Base-by-base conservation (phyloP, 2,888 invertebrate genomes). In the Tachina grossa region DNA sequence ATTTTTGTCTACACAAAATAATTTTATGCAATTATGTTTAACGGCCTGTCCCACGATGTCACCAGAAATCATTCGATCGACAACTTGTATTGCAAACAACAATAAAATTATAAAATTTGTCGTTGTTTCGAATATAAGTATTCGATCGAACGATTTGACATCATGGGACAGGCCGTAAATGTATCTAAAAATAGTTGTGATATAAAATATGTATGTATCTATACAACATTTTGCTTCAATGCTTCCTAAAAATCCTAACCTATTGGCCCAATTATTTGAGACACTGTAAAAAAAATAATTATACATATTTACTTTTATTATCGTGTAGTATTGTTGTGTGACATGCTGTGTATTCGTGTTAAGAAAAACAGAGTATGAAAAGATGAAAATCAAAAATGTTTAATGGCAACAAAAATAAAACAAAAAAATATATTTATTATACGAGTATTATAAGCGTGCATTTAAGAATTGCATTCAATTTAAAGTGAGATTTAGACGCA, bases 251-350 rank as follows among this genome's bases (percentile, higher is more conserved):
- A 49, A 8, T 47, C 31, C 47, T 66, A 16, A n/a, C 8, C 9
- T 22, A 9, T 59, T 59, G 2, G 9, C 9, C 1, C 10, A 47
- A 45, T 22, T 63, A 43, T 43, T 2, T 31, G 31, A 66, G 31
- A 22, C 31, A 14, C 49, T 66, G 65, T 66, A 22, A 16, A 5
- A 61, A 61, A 1, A n/a, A n/a, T n/a, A n/a, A n/a, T n/a, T n/a
- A 14, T 4, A 4, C 31, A 3, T 47, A 49, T 16, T 1, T 49
- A 65, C 14, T 43, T n/a, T 16, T 75, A 16, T 16, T 75, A 16
- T 43, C 55, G 69, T 79, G 53, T 69, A 61, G 78, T 43, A 69
- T 69, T 78, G 78, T 78, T 78, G 78, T 79, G 69, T 79, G 53
- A 63, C 45, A 63, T 71, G 69, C 63, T 13, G 63, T 79, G 39